Evolutionary conservation across 2,888 invertebrate genomes (phyloP), one percentile per base, ranked within the genome.

Genomic region (Morinoia aosen): DNA sequence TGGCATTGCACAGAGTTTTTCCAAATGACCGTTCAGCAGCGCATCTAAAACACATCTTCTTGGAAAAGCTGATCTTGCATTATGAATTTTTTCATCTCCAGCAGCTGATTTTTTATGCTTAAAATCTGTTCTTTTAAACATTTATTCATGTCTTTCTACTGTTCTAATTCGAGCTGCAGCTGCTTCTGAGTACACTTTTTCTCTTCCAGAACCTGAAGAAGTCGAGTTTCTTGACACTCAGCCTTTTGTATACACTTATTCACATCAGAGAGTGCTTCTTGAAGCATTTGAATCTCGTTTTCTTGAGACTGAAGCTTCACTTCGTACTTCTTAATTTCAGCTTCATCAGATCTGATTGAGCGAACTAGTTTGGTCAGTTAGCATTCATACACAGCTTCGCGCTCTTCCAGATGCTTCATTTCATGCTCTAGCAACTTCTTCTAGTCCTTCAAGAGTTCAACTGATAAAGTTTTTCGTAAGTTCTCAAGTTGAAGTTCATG

Each of bases 1-100:
- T 33, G 7, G 25, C 8, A 76, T 19, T 16, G 76, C 33, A 76
- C 10, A 76, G 76, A 10, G 25, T 76, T 25, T 33, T 19, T 76
- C 76, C 19, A 76, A 76, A 33, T 76, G 25, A 76, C 25, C 76
- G 40, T 40, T 90, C 90, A 90, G 40, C 90, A 90, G 14, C 48
- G 90, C 90, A 90, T 90, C 40, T 90, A 14, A 48, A 94, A 39
- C n/a, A 39, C 57, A 94, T 94, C 94, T 39, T 58, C 57, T 48
- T 57, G 58, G 56, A 48, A 57, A n/a, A 39, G 58, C 94, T 58
- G 5, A 57, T 58, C 61, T 56, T 56, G 39, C 48, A 39, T 94
- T 39, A 39, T 48, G 19, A 39, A n/a, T 57, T 61, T 94, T 14
- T 94, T 48, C 56, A 16, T 39, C 39, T 94, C 61, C 39, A 57